phyloP scores from a whole-genome alignment of 2,797 vertebrate genomes.

The Pangasius sanitwongsei region DNA sequence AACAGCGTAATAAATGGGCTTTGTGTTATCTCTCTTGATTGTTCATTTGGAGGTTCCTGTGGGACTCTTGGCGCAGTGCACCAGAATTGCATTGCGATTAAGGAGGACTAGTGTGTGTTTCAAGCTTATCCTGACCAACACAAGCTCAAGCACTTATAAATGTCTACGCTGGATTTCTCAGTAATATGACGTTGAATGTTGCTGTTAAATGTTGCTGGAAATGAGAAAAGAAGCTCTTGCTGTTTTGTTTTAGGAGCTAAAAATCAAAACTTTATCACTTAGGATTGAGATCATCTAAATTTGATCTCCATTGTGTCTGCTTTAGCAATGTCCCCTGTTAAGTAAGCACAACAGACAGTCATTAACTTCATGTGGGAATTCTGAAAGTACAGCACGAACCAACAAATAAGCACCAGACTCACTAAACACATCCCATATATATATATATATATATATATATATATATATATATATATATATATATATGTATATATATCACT shows the following conservation, averaged over 20 bases:
- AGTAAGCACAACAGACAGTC: background rate
- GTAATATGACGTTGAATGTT: background rate
- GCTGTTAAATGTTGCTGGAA: background rate
- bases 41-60: constrained; percentile 17
- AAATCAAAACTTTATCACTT: background rate
- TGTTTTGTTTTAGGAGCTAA: background rate
- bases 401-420: background rate
- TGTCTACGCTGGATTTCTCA: background rate
- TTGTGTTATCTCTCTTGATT: background rate
- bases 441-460: background rate
- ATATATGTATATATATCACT: background rate
- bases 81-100: background rate
- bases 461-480: too few species aligned
- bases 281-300: background rate
- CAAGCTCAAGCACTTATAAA: background rate
- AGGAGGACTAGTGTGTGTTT: too few species aligned
- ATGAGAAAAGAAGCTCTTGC: background rate
- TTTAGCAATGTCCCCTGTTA: background rate
- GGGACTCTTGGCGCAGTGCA: background rate
- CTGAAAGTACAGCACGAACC: background rate
- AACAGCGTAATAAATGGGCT: background rate
- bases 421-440: background rate
- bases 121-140: background rate
- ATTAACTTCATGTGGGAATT: background rate
- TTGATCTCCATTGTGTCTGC: background rate